Evolutionary conservation across 1,140 invertebrate species (phyloP), one percentile per base, ranked within the genome.

Genomic region (Drosophila micromelanica): DNA sequence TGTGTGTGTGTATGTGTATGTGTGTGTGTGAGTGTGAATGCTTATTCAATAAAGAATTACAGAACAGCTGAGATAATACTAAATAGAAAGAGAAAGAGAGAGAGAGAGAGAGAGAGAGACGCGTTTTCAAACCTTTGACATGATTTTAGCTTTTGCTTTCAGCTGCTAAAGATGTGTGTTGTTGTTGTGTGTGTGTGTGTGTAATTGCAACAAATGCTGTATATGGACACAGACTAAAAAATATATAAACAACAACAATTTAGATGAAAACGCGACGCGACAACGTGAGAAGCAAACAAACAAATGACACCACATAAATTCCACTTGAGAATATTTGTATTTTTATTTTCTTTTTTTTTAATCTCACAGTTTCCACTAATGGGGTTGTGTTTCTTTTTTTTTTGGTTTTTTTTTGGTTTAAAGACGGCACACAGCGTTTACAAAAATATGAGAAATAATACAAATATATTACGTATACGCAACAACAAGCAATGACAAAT

Each of bases 401-500:
- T n/a, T 61, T 30, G 27, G 15, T 20, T 45, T 15, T 23, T 23
- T 23, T 23, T 23, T 2, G 20, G 20, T 43, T 57, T 43, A 35
- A 61, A 65, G 37, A 61, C 40, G 48, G 51, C 60, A 71, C 54
- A 69, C 67, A 54, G 15, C 42, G 71, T 60, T 42, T 51, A 13
- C 55, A 37, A 13, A 12, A 51, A 57, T 43, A 20, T 35, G 15
- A 12, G 59, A 63, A 78, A 86, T 67, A 27, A 51, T 13, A 40
- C 15, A 52, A 79, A 73, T 73, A 54, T 59, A 89, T 87, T 89
- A 89, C 84, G 79, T 81, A 86, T 86, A 86, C 80, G 85, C 48
- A 64, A 61, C 68, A 76, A 49, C 60, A 63, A 78, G 84, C 89
- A 91, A 91, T 91, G 89, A 91, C 89, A 91, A 86, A 91, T 80